These are phyloP conservation scores for Tyria jacobaeae DNA, from an alignment of 2,888 invertebrate species.

Conservation along the genomic window DNA sequence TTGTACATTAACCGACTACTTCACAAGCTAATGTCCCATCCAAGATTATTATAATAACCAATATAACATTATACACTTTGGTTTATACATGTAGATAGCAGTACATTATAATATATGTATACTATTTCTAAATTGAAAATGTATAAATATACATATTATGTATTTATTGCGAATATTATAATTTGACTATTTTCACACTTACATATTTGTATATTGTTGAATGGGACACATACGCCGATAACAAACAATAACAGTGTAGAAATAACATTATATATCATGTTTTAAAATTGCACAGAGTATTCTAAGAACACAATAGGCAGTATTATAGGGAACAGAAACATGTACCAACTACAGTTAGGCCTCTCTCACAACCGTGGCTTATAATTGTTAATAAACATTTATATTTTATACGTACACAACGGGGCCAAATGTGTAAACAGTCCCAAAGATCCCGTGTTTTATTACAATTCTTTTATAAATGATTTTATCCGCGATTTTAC, in stretches of 20 bases:
- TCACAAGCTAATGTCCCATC: conserved; percentile 42
- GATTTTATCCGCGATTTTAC: conserved; percentile 57
- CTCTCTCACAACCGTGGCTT: conserved; percentile 84
- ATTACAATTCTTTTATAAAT: conserved; percentile 35
- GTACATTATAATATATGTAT: background rate
- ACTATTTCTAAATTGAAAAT: conserved; percentile 10
- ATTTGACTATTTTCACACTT: conserved; percentile 11
- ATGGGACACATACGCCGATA: conserved; percentile 47
- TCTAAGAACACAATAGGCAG: conserved; percentile 83
- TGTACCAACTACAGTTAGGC: conserved; percentile 79
- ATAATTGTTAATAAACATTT: conserved; percentile 51
- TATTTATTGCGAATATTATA: conserved; percentile 11
- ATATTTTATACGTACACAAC: conserved; percentile 51
- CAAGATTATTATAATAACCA: conserved; percentile 28
- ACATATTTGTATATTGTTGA: conserved; percentile 40
- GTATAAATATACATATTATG: conserved; percentile 17
- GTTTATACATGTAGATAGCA: conserved; percentile 2
- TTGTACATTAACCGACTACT: conserved; percentile 22
- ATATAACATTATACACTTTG: conserved; percentile 12
- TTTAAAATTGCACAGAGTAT: conserved; percentile 66
- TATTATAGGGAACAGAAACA: conserved; percentile 71
- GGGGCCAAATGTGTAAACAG: conserved; percentile 45
- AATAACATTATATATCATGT: conserved; percentile 61
- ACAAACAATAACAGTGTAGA: conserved; percentile 75
- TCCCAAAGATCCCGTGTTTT: conserved; percentile 50